These are phyloP conservation scores for Corapipo altera DNA, from an alignment of 2,113 vertebrate genomes.

Conservation along the genomic window DNA sequence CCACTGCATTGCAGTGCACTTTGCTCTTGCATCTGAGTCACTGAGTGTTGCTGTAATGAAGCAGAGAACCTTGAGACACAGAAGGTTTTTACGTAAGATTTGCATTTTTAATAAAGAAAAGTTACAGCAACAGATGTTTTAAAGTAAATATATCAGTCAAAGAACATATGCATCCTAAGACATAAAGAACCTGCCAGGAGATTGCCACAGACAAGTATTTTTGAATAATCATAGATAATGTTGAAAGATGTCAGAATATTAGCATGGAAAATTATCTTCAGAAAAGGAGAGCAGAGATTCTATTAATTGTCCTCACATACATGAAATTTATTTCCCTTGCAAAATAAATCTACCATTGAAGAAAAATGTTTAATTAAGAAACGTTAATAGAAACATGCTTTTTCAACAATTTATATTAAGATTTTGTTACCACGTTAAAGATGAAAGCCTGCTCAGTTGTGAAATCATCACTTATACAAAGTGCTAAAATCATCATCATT, in stretches of 20 bases:
- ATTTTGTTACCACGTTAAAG: background rate
- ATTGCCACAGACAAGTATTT: background rate
- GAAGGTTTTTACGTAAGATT: background rate
- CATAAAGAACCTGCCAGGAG: background rate
- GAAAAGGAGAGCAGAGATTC: background rate
- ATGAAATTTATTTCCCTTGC: conserved; percentile 5
- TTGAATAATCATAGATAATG: background rate
- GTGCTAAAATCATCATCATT: background rate
- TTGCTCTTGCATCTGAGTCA: background rate
- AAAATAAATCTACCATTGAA: conserved; percentile 21
- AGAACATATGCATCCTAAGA: background rate
- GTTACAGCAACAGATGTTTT: background rate
- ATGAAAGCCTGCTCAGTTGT: conserved; percentile 3
- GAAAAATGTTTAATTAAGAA: conserved; percentile 49
- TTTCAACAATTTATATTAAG: conserved; percentile 24
- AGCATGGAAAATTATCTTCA: background rate
- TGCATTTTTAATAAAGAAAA: background rate
- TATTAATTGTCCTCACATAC: background rate
- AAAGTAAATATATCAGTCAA: background rate
- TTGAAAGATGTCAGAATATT: background rate
- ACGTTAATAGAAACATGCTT: conserved; percentile 34
- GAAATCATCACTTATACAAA: background rate
- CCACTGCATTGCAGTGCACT: background rate
- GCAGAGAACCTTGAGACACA: background rate
- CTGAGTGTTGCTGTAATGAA: background rate